Evolutionary conservation across 2,113 vertebrate genomes (phyloP).

Genomic region (Turnix velox): DNA sequence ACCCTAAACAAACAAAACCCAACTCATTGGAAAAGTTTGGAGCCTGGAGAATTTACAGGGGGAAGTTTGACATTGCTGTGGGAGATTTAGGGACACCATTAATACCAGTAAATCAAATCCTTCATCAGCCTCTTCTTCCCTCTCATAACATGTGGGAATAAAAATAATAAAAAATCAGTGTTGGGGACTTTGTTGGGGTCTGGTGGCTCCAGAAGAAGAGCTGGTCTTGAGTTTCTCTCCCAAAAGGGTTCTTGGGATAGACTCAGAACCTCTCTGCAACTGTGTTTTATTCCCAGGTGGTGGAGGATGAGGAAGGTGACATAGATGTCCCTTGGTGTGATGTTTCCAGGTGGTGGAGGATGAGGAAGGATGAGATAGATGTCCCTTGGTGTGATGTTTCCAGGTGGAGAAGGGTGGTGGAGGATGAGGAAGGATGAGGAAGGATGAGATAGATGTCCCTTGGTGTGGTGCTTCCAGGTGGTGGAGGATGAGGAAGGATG

Average conservation of each 20-base stretch:
- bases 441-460: background rate
- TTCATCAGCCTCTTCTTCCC: background rate
- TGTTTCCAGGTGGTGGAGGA: background rate
- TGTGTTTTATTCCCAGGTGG: background rate
- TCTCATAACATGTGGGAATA: fast-evolving
- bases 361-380: background rate
- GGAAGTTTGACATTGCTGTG: background rate
- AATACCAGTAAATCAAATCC: background rate
- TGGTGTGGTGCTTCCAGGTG: background rate
- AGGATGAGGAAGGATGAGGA: background rate
- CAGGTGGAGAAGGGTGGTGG: background rate
- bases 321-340: background rate
- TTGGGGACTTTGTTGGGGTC: background rate
- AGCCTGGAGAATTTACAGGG: background rate
- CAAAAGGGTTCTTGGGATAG: fast-evolving
- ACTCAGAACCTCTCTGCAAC: fast-evolving
- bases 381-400: fast-evolving
- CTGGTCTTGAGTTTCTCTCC: fast-evolving
- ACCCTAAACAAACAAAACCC: too few species aligned
- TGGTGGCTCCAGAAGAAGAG: background rate
- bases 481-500: background rate
- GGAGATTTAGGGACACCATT: background rate
- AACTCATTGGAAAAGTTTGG: slow-evolving; percentile 58
- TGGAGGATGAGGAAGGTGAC: background rate
- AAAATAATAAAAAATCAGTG: background rate